phyloP scores from a whole-genome alignment of 2,888 invertebrate genomes.

The Pherbina coryleti region DNA sequence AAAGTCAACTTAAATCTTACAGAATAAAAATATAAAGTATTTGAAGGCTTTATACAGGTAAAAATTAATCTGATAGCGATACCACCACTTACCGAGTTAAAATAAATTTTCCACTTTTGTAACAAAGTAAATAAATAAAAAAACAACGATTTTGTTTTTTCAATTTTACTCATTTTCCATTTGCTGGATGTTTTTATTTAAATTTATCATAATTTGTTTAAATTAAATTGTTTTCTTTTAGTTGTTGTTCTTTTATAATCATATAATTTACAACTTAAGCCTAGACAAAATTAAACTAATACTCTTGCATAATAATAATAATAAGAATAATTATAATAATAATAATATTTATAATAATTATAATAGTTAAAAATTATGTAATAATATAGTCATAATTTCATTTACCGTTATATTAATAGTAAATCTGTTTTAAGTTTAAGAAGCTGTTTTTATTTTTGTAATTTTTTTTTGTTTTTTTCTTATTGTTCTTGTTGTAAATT shows the following conservation, averaged over 20 bases:
- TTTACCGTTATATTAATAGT: background rate
- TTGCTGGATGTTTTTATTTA: conserved; percentile 46
- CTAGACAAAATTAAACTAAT: conserved; percentile 55
- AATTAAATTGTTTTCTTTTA: conserved; percentile 30
- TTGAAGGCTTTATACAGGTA: too few species aligned
- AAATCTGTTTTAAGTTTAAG: background rate
- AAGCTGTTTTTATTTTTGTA: conserved; percentile 9
- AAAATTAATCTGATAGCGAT: too few species aligned
- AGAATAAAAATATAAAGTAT: too few species aligned
- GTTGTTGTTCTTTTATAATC: conserved; percentile 52
- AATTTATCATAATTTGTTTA: conserved; percentile 41
- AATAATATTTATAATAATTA: conserved; percentile 37
- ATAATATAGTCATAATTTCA: background rate
- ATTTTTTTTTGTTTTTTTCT: conserved; percentile 7
- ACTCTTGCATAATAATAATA: conserved; percentile 40
- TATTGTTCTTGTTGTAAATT: conserved; percentile 7
- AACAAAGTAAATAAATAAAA: background rate
- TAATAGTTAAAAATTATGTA: conserved; percentile 22
- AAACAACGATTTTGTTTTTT: conserved; percentile 28
- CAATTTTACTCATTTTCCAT: conserved; percentile 46
- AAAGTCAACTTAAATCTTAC: too few species aligned
- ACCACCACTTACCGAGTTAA: too few species aligned
- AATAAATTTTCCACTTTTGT: too few species aligned
- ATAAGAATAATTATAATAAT: conserved; percentile 36
- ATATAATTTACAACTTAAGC: conserved; percentile 69